These are phyloP conservation scores for Nibea coibor DNA, from an alignment of 2,113 vertebrate species.

Conservation along the genomic window DNA sequence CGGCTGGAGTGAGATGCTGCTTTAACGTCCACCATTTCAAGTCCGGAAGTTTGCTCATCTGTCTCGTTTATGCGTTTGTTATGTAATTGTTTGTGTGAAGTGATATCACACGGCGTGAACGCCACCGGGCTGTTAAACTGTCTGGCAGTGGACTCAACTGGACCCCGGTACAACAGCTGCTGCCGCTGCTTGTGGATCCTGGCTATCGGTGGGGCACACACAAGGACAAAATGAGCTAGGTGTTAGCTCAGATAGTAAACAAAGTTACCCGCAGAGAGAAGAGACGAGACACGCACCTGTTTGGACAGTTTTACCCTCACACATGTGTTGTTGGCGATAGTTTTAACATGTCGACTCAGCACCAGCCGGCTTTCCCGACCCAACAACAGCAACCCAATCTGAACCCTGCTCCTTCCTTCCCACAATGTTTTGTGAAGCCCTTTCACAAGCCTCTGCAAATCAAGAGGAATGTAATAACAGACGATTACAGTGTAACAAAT, in stretches of 20 bases:
- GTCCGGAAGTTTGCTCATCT: not conserved
- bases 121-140: not conserved
- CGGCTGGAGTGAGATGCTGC: not conserved
- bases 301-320: not conserved
- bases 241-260: not conserved
- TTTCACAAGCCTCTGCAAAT: conserved; percentile 75
- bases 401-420: conserved; percentile 49
- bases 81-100: not conserved
- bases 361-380: conserved; percentile 38
- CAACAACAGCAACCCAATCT: conserved; percentile 21
- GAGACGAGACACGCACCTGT: not conserved
- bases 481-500: conserved; percentile 90
- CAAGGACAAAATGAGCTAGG: conserved; percentile 16
- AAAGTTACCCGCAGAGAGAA: not conserved
- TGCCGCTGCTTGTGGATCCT: not conserved
- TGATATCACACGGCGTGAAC: too few species aligned
- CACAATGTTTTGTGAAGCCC: conserved; percentile 79
- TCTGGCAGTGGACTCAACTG: not conserved
- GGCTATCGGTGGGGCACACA: not conserved
- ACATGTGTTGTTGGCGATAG: not conserved
- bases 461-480: conserved; percentile 90
- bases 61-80: not conserved
- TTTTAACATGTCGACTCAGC: conserved; percentile 72
- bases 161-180: not conserved
- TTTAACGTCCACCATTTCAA: not conserved